These are phyloP conservation scores for Trochalopteron elliotii DNA, from an alignment of 2,113 vertebrate genomes.

Conservation along the genomic window DNA sequence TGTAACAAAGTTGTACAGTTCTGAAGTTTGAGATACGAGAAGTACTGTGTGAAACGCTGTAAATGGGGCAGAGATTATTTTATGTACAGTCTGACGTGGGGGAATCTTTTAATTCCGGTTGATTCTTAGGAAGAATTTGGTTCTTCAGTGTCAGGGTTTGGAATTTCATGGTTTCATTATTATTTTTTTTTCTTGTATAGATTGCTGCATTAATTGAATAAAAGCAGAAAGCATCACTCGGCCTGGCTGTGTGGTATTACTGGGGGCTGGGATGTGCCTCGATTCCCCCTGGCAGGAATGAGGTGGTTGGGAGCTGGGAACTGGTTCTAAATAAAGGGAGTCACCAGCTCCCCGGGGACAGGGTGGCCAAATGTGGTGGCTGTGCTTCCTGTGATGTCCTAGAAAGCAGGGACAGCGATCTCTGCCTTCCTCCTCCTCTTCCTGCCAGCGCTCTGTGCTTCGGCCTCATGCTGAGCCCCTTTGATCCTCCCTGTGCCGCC, in stretches of 20 bases:
- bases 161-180: slow-evolving; percentile 64
- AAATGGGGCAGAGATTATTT: slow-evolving; percentile 74
- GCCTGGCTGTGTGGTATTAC: neutral
- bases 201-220: slow-evolving; percentile 79
- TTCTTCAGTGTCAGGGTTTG: slow-evolving; percentile 69
- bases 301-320: neutral
- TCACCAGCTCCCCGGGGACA: rapidly evolving
- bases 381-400: neutral
- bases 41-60: slow-evolving; percentile 72
- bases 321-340: slow-evolving; percentile 26
- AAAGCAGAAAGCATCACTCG: slow-evolving; percentile 69
- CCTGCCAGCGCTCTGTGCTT: neutral
- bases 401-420: neutral
- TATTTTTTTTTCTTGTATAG: slow-evolving; percentile 67
- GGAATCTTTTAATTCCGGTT: slow-evolving; percentile 69
- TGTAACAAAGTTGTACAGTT: slow-evolving; percentile 87
- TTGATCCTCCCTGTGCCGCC: neutral
- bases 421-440: neutral
- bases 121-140: slow-evolving; percentile 72
- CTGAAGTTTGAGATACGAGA: slow-evolving; percentile 70
- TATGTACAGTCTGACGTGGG: slow-evolving; percentile 70
- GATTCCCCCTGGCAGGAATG: rapidly evolving
- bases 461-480: rapidly evolving
- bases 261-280: neutral
- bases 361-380: rapidly evolving